These are phyloP conservation scores for Poecilia picta DNA, from an alignment of 2,797 vertebrate genomes.

Conservation along the genomic window DNA sequence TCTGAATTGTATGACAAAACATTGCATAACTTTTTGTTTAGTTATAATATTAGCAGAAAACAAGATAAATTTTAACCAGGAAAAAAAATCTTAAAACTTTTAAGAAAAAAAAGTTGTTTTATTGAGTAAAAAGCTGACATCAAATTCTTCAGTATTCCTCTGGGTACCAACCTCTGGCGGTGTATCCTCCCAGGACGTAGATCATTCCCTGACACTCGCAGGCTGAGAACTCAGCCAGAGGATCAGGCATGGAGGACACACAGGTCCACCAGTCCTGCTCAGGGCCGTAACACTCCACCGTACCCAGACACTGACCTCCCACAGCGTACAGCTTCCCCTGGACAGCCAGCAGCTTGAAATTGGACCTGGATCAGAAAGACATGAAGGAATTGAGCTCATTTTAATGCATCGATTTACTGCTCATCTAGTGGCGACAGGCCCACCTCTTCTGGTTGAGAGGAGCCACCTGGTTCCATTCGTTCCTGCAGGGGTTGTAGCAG, in stretches of 20 bases:
- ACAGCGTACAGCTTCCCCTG: conserved; percentile 92
- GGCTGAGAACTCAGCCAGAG: conserved; percentile 94
- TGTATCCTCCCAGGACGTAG: conserved; percentile 97
- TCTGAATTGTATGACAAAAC: too few relatives aligned
- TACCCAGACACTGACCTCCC: conserved; percentile 91
- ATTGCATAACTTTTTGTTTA: too few relatives aligned
- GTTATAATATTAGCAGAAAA: too few relatives aligned
- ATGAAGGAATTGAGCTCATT: background rate
- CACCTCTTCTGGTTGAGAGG: conserved; percentile 97
- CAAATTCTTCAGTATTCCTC: background rate
- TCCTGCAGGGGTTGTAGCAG: conserved; percentile 92
- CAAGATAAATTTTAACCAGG: too few relatives aligned
- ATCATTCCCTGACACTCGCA: conserved; percentile 94
- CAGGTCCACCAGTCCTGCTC: conserved; percentile 95
- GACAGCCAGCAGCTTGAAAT: conserved; percentile 94
- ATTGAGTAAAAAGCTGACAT: too few relatives aligned
- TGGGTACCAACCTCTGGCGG: conserved; percentile 84
- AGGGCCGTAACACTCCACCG: conserved; percentile 92
- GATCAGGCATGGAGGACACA: conserved; percentile 90
- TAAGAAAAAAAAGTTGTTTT: too few relatives aligned
- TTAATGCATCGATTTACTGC: too few relatives aligned
- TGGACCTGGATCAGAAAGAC: conserved; percentile 82
- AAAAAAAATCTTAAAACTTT: too few relatives aligned
- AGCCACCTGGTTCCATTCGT: conserved; percentile 91
- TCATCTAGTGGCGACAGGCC: too few relatives aligned